These are phyloP conservation scores for Chrosomus eos DNA, from an alignment of 2,797 vertebrate species.

Conservation along the genomic window DNA sequence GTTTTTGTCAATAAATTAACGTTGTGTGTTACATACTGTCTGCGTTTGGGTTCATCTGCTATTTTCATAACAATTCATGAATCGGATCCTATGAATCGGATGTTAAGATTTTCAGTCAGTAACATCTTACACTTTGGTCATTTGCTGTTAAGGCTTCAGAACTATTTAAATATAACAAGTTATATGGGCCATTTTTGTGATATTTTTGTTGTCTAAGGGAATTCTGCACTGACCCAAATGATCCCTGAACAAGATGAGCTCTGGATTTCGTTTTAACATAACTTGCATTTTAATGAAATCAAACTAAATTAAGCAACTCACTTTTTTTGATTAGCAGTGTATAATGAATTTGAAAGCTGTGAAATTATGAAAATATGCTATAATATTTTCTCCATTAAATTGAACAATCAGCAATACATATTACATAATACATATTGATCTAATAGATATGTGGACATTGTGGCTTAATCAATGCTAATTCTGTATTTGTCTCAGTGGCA, in stretches of 20 bases:
- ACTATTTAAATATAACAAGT: too few relatives aligned
- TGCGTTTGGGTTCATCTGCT: too few relatives aligned
- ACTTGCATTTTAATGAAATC: neutral
- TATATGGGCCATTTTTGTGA: too few relatives aligned
- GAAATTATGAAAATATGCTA: constrained; percentile 22
- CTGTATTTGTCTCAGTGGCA: constrained; percentile 50
- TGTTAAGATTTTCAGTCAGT: too few relatives aligned
- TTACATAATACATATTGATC: too few relatives aligned
- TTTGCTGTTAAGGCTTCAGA: too few relatives aligned
- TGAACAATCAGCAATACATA: constrained; percentile 42
- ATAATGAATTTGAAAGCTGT: constrained; percentile 40
- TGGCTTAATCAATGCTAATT: constrained; percentile 50
- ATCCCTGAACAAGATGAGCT: neutral
- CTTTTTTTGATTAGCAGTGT: neutral
- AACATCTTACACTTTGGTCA: too few relatives aligned
- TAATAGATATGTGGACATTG: constrained; percentile 43
- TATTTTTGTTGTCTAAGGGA: too few relatives aligned
- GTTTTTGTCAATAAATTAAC: too few relatives aligned
- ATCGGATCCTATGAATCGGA: too few relatives aligned
- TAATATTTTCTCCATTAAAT: constrained; percentile 24
- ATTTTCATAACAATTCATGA: too few relatives aligned
- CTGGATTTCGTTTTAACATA: neutral
- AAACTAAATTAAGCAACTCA: neutral
- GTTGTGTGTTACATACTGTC: too few relatives aligned
- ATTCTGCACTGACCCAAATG: neutral